Evolutionary conservation across 1,140 invertebrate genomes (phyloP), one percentile per base, ranked within the genome.

Genomic region (Bombus vancouverensis): DNA sequence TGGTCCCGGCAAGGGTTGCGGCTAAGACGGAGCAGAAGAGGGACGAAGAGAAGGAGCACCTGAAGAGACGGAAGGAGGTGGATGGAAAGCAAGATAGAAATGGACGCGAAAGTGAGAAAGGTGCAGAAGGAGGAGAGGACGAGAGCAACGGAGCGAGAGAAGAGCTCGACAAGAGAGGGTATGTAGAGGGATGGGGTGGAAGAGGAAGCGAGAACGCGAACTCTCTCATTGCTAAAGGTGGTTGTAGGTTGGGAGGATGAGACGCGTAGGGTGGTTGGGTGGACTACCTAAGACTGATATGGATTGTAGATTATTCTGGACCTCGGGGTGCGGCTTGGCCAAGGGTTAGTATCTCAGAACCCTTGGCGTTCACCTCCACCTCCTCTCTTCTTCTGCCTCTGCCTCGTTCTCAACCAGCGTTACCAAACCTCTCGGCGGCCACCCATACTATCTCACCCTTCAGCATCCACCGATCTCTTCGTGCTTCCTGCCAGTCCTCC

Each of bases 291-390:
- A 95, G 94, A 95, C 95, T 95, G 95, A 95, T 95, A 95, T 95
- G 95, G 95, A 95, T 95, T 95, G 94, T 95, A 95, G 94, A 95
- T 95, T 95, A 95, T 95, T 95, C 95, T 95, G 95, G 94, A 95
- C 94, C 94, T 95, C 92, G 92, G 94, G 94, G 94, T 94, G 94
- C 93, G 93, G 94, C 94, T 93, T 94, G 94, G 94, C 94, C 94
- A 95, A 95, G 94, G 94, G 94, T 95, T 95, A 94, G 94, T 93
- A 94, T 94, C 93, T 94, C 90, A 84, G 90, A 93, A 93, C 93
- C 93, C 93, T 94, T 93, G 89, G 90, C 89, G 87, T 87, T 93
- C 89, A 88, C 92, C 92, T 90, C 90, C 87, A 72, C 77, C 90
- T 88, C 89, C 72, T 85, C 81, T 87, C 88, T 87, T 88, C 90